Percentiles rank a stretch among this genome's conserved stretches.
Conservation (phyloP, 2,888 invertebrate species). For the Petrolisthes manimaculis region DNA sequence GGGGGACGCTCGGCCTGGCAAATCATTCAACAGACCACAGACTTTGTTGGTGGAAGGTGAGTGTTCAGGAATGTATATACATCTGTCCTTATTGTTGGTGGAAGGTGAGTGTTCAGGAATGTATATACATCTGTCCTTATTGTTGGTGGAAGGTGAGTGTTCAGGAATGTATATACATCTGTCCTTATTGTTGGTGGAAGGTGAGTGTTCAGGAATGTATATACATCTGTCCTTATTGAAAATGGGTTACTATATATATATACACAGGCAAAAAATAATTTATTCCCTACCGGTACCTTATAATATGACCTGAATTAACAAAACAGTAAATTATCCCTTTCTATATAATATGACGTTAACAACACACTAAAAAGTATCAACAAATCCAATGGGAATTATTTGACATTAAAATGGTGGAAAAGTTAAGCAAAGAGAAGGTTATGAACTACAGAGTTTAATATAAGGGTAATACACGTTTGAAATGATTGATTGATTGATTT, state of each 20-base stretch:
- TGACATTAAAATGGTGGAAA: too few relatives aligned
- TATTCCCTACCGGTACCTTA: background rate
- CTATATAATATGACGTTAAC: too few relatives aligned
- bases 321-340: too few relatives aligned
- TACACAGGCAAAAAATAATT: too few relatives aligned
- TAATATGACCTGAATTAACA: background rate
- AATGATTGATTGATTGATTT: too few relatives aligned
- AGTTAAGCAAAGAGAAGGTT: too few relatives aligned
- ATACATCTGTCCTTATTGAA: background rate
- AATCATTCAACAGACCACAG: constrained; percentile 68
- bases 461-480: too few relatives aligned
- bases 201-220: constrained; percentile 25
- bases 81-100: constrained; percentile 54
- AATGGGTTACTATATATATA: background rate
- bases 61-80: background rate
- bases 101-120: constrained; percentile 39
- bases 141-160: constrained; percentile 52
- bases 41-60: constrained; percentile 67
- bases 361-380: too few relatives aligned
- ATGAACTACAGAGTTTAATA: too few relatives aligned
- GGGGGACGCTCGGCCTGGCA: constrained; percentile 69
- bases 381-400: too few relatives aligned
- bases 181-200: constrained; percentile 61
- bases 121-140: constrained; percentile 50
- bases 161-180: background rate